These are phyloP conservation scores for Podarcis raffonei DNA, from an alignment of 2,113 vertebrate species.

Conservation along the genomic window DNA sequence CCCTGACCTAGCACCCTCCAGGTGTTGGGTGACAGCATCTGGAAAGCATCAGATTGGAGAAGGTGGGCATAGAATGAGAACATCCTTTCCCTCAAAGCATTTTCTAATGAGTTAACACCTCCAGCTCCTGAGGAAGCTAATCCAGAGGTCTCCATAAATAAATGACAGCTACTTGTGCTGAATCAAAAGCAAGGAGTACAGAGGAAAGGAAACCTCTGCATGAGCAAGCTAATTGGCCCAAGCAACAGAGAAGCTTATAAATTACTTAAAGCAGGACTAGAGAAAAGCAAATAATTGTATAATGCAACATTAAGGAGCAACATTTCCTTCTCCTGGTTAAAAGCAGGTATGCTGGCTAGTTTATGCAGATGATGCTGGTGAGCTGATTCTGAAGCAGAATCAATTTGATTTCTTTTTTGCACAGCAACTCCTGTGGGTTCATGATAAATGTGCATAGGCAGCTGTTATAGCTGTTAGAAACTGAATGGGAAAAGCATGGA, in stretches of 20 bases:
- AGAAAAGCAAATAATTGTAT: slow-evolving; percentile 49
- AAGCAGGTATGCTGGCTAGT: slow-evolving; percentile 36
- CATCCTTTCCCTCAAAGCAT: not conserved
- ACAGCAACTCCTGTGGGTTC: slow-evolving; percentile 27
- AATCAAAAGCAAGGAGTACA: not conserved
- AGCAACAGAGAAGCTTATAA: slow-evolving; percentile 57
- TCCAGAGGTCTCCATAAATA: not conserved
- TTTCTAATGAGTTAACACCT: not conserved
- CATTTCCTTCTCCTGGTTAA: slow-evolving; percentile 49
- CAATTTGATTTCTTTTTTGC: slow-evolving; percentile 9
- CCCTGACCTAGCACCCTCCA: too few species aligned
- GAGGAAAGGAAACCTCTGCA: slow-evolving; percentile 1
- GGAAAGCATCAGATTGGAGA: not conserved
- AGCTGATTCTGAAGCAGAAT: slow-evolving; percentile 54
- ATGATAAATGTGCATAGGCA: slow-evolving; percentile 26
- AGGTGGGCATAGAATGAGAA: not conserved
- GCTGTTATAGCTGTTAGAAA: slow-evolving; percentile 4
- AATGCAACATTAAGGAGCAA: slow-evolving; percentile 42
- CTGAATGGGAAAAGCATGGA: slow-evolving; percentile 10
- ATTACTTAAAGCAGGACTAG: slow-evolving; percentile 47
- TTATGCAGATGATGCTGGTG: slow-evolving; percentile 44
- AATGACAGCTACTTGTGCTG: not conserved
- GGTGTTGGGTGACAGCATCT: not conserved
- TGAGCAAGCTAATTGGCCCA: slow-evolving; percentile 52
- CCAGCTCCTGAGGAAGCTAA: not conserved